Evolutionary conservation across 1,140 invertebrate species (phyloP).

Genomic region (Triops longicaudatus): DNA sequence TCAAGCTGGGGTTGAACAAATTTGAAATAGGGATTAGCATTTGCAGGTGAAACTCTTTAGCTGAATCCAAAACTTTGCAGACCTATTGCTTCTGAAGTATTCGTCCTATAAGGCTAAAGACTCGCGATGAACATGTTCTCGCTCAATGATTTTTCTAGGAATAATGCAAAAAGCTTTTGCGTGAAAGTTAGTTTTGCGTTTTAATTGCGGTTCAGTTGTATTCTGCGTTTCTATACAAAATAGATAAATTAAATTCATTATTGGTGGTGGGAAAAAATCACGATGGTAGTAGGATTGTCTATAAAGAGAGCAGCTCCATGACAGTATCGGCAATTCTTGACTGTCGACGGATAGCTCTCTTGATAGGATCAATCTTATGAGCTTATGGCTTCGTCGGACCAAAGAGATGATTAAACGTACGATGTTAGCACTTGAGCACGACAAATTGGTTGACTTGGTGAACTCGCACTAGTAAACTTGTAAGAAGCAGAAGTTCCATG

Average conservation of each 20-base stretch:
- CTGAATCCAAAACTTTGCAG: too few relatives aligned
- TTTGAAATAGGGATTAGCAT: too few relatives aligned
- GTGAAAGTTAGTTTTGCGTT: too few relatives aligned
- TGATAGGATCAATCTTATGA: conserved; percentile 41
- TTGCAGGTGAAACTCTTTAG: too few relatives aligned
- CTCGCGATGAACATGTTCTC: too few relatives aligned
- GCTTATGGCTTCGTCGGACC: not conserved
- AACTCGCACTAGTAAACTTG: not conserved
- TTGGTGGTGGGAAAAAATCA: not conserved
- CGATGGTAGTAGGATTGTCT: conserved; percentile 35
- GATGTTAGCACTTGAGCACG: too few relatives aligned
- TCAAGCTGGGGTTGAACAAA: too few relatives aligned
- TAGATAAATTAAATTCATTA: not conserved
- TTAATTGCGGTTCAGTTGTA: too few relatives aligned
- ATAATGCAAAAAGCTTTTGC: too few relatives aligned
- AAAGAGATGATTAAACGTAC: not conserved
- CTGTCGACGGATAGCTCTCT: conserved; percentile 61
- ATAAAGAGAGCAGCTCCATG: conserved; percentile 61
- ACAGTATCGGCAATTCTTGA: conserved; percentile 48
- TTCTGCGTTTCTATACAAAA: not conserved
- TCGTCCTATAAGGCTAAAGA: too few relatives aligned
- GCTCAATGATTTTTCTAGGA: too few relatives aligned
- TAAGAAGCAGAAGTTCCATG: not conserved
- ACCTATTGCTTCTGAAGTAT: too few relatives aligned
- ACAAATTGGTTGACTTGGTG: not conserved